Base-by-base conservation (phyloP, 30 jellyfish, hydroid and myxozoan genomes). In the Cassiopea andromeda region DNA sequence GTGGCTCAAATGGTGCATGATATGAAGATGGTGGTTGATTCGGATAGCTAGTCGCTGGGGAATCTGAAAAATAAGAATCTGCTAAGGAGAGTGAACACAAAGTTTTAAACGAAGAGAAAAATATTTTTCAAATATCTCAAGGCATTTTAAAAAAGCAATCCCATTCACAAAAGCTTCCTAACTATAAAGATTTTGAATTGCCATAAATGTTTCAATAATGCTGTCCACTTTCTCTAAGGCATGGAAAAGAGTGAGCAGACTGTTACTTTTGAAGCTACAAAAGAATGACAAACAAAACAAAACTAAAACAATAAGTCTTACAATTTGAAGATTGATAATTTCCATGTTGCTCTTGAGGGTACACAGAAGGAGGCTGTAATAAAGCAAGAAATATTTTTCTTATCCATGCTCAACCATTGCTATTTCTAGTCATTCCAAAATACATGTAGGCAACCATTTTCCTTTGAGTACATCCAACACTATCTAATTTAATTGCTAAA, bases 21-120 rank as follows among this genome's bases (percentile, higher is more conserved):
- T 18, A 87, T 44, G 94, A 57, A 58, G 86, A 80, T 3, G 93
- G 87, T 14, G 94, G 86, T 27, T 87, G 90, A 15, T 78, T 69
- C 45, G 80, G 86, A 69, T 77, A 87, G n/a, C 67, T 73, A 12
- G 78, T 14, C 9, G 91, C 73, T 8, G 85, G 90, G 57, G 94
- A 81, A 64, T 86, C 93, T 86, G 27, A 7, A 80, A 68, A 67
- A 87, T 49, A 77, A 54, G 72, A 46, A 46, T 0, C 1, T 17
- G 38, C 38, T 54, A 44, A 81, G 61, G 17, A 43, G 2, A 44
- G 1, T 60, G 43, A 16, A 82, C 43, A 82, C 10, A 54, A 54
- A 54, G 12, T 3, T 54, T 10, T 54, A 54, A 54, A 27, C 38
- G 38, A 27, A 27, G 38, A 27, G 38, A 27, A 27, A 27, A 27